These are phyloP conservation scores for Hemicordylus capensis DNA, from an alignment of 2,113 vertebrate genomes.

Conservation along the genomic window DNA sequence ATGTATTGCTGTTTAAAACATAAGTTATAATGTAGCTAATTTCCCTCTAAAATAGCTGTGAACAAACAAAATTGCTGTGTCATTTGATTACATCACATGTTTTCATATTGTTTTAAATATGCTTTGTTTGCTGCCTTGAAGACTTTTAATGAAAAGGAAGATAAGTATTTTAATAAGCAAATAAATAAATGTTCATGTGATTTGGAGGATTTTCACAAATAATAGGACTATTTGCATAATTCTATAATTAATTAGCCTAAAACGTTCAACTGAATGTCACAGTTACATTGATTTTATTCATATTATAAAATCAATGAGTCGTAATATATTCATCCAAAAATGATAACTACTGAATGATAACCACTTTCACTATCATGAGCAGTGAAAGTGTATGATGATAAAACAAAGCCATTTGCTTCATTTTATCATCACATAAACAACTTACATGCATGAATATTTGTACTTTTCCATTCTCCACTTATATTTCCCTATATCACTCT, in stretches of 20 bases:
- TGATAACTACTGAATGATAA: too few species aligned
- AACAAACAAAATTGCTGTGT: not conserved
- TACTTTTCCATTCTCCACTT: not conserved
- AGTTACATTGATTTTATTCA: too few species aligned
- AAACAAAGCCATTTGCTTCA: too few species aligned
- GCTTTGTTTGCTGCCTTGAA: too few species aligned
- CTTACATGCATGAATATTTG: not conserved
- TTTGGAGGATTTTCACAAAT: not conserved
- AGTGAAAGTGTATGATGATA: too few species aligned
- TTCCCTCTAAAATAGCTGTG: not conserved
- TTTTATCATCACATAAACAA: too few species aligned
- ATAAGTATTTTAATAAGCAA: not conserved
- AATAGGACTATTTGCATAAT: not conserved
- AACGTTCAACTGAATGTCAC: too few species aligned
- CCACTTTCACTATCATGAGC: too few species aligned
- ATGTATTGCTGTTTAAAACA: not conserved
- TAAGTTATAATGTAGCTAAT: not conserved
- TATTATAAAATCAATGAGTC: too few species aligned
- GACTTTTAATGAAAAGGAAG: not conserved
- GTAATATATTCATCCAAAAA: too few species aligned
- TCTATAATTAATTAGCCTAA: not conserved
- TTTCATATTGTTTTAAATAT: too few species aligned
- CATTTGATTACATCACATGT: too few species aligned
- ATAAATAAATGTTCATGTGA: not conserved
- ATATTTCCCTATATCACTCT: not conserved